Evolutionary conservation across 2,113 vertebrate genomes (phyloP), one percentile per base, ranked within the genome.

Genomic region (Cygnus buccinator): DNA sequence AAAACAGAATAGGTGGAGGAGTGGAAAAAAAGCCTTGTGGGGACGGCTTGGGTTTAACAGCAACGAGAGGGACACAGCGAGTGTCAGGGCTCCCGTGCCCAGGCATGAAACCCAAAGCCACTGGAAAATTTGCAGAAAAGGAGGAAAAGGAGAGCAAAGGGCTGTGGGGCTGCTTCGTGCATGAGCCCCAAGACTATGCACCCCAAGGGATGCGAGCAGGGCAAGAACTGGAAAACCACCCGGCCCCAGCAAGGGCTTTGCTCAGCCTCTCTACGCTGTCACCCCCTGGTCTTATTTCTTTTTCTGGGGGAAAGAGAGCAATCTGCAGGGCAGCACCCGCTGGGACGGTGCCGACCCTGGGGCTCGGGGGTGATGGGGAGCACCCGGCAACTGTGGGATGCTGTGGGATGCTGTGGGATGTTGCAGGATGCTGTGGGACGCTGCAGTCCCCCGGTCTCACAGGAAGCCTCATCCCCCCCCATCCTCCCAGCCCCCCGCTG

Each of bases 391-490:
- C 28, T 20, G 5, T 3, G 12, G 23, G 61, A n/a, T n/a, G 37
- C 3, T 20, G 2, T 1, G 1, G n/a, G 41, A 37, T 46, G 11
- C 3, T 17, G 5, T 3, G 6, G 17, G 54, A 41, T 41, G 10
- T 5, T 12, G 5, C 7, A 2, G 41, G 23, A 55, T 26, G 22
- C 4, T 5, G 0, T 1, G 3, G 79, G 72, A 37, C 22, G 46
- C 63, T 14, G 46, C 46, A 26, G 4, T 22, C 28, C 8, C 46
- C 58, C 28, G 21, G 4, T 22, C 33, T 10, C 31, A 11, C 29
- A 4, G n/a, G n/a, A 74, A 23, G 26, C 31, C 8, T 1, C 8
- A 2, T 46, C 35, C 66, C 68, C 68, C 2, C 2, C 0, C 28
- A 10, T 14, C 46, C 11, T 44, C 37, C 75, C 23, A 4, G 8